Evolutionary conservation across 2,888 invertebrate genomes (phyloP), one percentile per base, ranked within the genome.

Genomic region (Mayetiola destructor): DNA sequence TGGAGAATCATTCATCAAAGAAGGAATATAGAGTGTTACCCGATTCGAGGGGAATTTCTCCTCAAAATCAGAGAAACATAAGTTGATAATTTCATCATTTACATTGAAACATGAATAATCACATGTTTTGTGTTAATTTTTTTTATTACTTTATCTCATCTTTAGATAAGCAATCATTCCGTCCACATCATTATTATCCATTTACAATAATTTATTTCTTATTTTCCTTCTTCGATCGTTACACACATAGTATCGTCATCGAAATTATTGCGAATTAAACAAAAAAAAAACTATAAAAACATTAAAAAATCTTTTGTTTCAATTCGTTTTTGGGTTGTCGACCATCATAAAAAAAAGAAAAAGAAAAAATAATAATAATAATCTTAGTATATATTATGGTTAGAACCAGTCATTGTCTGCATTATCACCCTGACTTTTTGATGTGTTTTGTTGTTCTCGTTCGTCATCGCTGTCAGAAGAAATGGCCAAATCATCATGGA

Each of bases 381-480:
- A n/a, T n/a, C n/a, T n/a, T n/a, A n/a, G n/a, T n/a, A n/a, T n/a
- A n/a, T n/a, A n/a, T 42, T 6, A 39, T 20, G 10, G 16, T 58
- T 65, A 68, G 61, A 68, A 68, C 42, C 67, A 64, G 23, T 55
- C 68, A 59, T 65, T 65, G 56, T 68, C 68, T 42, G 67, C 64
- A 16, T 62, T 63, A 35, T 63, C 37, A 60, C 6, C 61, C 62
- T 10, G 56, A 20, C 55, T 61, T 57, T 16, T 55, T 14, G n/a
- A 18, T n/a, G 23, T 20, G 18, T 21, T 14, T 27, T n/a, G 16
- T 27, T 5, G 30, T 30, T 40, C 66, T 16, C 69, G 68, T 35
- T 70, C 72, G 61, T 82, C 82, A 60, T 84, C 84, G 56, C 86
- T 87, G 59, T 85, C 86, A 63, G 88, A 87, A 30, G 85, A 85